Evolutionary conservation across 2,113 vertebrate species (phyloP), one percentile per base, ranked within the genome.

Genomic region (Vireo altiloquus): DNA sequence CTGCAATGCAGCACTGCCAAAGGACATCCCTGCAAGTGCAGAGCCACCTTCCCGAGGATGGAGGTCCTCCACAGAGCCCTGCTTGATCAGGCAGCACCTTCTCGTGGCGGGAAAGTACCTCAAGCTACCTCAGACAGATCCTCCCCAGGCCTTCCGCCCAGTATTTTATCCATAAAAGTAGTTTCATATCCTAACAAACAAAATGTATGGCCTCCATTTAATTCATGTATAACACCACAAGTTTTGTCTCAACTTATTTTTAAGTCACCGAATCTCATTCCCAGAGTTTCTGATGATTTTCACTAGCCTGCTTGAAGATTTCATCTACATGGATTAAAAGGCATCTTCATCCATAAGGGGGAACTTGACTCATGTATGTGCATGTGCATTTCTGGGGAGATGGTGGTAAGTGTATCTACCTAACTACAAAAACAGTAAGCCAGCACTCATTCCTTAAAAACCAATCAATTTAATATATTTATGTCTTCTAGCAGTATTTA

Each of bases 281-380:
- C 6, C 15, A 31, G 54, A 53, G 31, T 69, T 95, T 63, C 22
- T 77, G 22, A 60, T 23, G 4, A 56, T 53, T 69, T 76, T 66
- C 23, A 46, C 24, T 40, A 59, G 31, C 56, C 22, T 35, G 12
- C 6, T 15, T 74, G 42, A 74, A 74, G 46, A 65, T 65, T 54
- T 83, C 3, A 10, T 9, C 42, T 49, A 20, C 9, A 20, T 23
- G 13, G 4, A 5, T 37, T 82, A 69, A 64, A 80, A 92, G 15
- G 13, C 6, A 28, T 56, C 35, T 42, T 66, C 23, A 71, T 86
- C 25, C 13, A 3, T 21, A 35, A n/a, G 5, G 64, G 1, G 13
- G 7, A 70, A 40, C 8, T 77, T 3, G 2, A 13, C 11, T 60
- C 0, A 0, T n/a, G 5, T 9, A 3, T 31, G 2, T 10, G 25